Conservation (phyloP, 2,888 invertebrate species). For the Cantharis flavilabris region DNA sequence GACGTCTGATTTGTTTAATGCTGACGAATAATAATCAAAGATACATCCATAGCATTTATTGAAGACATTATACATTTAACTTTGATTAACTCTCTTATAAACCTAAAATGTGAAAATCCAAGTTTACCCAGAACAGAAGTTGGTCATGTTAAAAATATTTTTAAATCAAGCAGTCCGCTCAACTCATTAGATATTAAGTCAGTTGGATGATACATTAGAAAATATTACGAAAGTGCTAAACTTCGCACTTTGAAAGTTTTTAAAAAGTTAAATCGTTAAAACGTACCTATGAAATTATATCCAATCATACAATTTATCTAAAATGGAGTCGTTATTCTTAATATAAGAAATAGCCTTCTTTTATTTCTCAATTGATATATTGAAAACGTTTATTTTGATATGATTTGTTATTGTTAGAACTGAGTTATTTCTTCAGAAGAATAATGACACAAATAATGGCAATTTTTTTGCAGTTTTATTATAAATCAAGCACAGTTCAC, state of each 20-base stretch:
- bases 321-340: background rate
- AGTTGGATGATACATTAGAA: background rate
- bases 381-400: constrained; percentile 6
- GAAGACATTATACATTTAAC: too few relatives aligned
- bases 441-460: constrained; percentile 15
- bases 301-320: background rate
- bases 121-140: background rate
- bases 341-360: background rate
- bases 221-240: background rate
- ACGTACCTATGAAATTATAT: background rate
- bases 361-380: background rate
- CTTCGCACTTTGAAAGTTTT: background rate
- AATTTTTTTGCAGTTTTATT: constrained; percentile 2
- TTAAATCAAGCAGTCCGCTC: background rate
- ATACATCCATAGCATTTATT: too few relatives aligned
- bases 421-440: constrained; percentile 13
- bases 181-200: background rate
- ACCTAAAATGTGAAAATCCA: background rate
- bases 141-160: background rate
- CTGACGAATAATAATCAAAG: background rate
- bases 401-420: constrained; percentile 15
- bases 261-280: background rate
- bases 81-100: too few relatives aligned
- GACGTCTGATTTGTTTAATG: background rate
- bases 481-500: background rate